Evolutionary conservation across 2,797 vertebrate genomes (phyloP), one percentile per base, ranked within the genome.

Genomic region (Diglossa cyanea): DNA sequence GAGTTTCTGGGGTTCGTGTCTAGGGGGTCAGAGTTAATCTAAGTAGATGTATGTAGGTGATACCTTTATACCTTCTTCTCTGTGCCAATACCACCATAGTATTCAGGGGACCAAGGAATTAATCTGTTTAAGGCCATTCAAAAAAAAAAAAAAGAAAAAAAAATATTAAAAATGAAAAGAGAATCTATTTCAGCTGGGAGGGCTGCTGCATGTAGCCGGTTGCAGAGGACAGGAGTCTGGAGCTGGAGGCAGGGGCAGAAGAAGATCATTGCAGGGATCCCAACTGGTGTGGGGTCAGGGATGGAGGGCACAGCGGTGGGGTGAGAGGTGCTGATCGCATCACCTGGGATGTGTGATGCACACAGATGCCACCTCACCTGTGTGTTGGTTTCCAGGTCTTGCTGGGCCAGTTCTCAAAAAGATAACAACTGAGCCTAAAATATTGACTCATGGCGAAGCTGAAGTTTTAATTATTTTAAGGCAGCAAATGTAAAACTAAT

Each of bases 121-220:
- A 0, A 17, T 40, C 18, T 15, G 10, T 53, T 44, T 16, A 28
- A 21, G 31, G 35, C 12, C 6, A 53, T 24, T 0, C 0, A 12
- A 57, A 35, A 8, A 7, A 30, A n/a, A 24, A 23, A 18, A 12
- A 57, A 31, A 8, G 7, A n/a, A 30, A 16, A 16, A 0, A 11
- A 48, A 13, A 33, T 5, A 40, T 10, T 17, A 17, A 31, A 21
- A 3, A 20, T 13, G 4, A 6, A 14, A 54, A 24, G 21, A 35
- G 2, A 13, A 3, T 37, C 33, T 4, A 1, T 87, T 88, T 82
- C 11, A 37, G 3, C 42, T 78, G 51, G 7, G 24, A 9, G 6
- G 23, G 14, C 44, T 78, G 35, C 35, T 88, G 76, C 13, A 33
- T 48, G 55, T 0, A 1, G 10, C 24, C 82, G 35, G 5, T 28